Percentiles rank a stretch among this genome's conserved stretches.
Conservation (phyloP, 2,797 vertebrate species). For the Sarcoramphus papa region DNA sequence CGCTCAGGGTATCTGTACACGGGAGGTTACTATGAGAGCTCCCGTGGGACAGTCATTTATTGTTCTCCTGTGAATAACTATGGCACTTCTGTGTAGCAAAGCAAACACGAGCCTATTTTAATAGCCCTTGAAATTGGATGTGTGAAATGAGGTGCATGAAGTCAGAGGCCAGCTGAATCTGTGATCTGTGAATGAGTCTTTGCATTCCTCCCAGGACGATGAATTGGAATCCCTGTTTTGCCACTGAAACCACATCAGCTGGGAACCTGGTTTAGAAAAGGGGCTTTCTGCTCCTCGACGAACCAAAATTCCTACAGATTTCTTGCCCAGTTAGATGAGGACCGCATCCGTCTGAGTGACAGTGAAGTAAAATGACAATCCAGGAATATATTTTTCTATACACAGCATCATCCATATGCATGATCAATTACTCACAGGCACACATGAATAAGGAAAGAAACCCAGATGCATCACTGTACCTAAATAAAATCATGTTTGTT, state of each 20-base stretch:
- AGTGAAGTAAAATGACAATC: not conserved
- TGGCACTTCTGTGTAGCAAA: not conserved
- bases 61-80: not conserved
- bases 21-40: not conserved
- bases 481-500: not conserved
- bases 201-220: not conserved
- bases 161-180: not conserved
- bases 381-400: not conserved
- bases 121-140: not conserved
- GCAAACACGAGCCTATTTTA: not conserved
- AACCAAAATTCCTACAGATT: not conserved
- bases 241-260: not conserved
- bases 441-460: not conserved
- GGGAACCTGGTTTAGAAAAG: not conserved
- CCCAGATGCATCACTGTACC: not conserved
- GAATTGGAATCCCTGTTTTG: not conserved
- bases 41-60: not conserved
- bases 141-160: not conserved
- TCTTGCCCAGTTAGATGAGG: not conserved
- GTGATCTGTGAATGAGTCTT: not conserved
- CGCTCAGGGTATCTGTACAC: rapidly evolving
- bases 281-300: not conserved
- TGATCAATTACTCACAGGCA: not conserved
- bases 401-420: not conserved
- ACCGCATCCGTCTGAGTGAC: rapidly evolving